Percentiles rank a stretch among this genome's conserved stretches.
phyloP scores from a whole-genome alignment of 2,888 invertebrate species.

The Tachina grossa region DNA sequence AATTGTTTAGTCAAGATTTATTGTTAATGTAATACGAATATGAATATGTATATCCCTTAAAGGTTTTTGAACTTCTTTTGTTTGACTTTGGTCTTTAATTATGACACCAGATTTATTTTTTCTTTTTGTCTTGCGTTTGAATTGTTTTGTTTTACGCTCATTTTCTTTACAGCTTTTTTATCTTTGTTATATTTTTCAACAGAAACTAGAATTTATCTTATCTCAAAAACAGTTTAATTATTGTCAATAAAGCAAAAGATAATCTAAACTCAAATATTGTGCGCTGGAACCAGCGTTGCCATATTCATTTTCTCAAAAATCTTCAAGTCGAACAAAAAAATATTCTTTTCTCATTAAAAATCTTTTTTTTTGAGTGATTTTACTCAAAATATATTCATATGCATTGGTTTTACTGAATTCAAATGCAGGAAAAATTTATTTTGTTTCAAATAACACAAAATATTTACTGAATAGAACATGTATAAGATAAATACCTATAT shows the following conservation, averaged over 20 bases:
- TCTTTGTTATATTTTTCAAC: not conserved
- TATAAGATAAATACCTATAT: no score
- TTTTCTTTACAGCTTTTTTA: constrained; percentile 18
- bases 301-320: no score
- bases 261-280: constrained; percentile 11
- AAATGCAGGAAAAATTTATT: no score
- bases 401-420: no score
- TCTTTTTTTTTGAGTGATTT: no score
- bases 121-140: not conserved
- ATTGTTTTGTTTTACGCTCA: not conserved
- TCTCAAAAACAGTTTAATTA: constrained; percentile 5
- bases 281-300: no score
- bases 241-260: not conserved
- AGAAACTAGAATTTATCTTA: constrained; percentile 37
- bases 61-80: constrained; percentile 56
- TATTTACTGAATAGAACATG: no score
- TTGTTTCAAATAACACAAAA: no score
- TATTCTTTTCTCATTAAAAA: no score
- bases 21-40: constrained; percentile 1
- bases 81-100: constrained; percentile 12
- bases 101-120: constrained; percentile 15
- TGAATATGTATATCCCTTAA: constrained; percentile 6
- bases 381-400: no score
- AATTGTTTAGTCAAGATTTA: constrained; percentile 57
- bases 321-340: no score